phyloP scores from a whole-genome alignment of 37 sponge, comb jelly and placozoan species.

The Aplysina aerophoba region DNA sequence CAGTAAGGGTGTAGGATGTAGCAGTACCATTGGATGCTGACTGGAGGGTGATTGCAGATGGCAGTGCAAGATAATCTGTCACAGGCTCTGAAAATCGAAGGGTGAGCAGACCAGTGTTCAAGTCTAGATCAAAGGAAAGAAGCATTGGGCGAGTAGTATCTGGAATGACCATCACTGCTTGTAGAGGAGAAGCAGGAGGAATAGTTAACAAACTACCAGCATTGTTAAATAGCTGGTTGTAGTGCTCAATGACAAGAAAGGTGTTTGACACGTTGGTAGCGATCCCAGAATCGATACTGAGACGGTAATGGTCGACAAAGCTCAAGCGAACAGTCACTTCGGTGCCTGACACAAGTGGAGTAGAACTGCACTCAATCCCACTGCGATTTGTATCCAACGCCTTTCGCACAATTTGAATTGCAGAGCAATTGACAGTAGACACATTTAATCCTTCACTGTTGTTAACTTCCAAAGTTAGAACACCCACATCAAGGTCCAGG shows the following conservation, averaged over 20 bases:
- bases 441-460: no score
- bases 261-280: constrained; percentile 13
- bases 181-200: constrained; percentile 1
- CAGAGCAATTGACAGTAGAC: no score
- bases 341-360: no score
- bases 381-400: no score
- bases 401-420: no score
- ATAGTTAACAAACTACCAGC: constrained; percentile 51
- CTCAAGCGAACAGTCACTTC: no score
- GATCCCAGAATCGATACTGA: no score
- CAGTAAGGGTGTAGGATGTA: constrained; percentile 38
- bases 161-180: constrained; percentile 27
- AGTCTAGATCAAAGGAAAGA: constrained; percentile 64
- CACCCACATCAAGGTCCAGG: no score
- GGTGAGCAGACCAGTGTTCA: constrained; percentile 63
- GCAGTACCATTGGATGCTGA: not conserved
- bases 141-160: constrained; percentile 65
- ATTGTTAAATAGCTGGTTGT: constrained; percentile 51
- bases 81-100: constrained; percentile 77
- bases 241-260: constrained; percentile 40
- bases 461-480: no score
- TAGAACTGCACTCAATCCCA: no score
- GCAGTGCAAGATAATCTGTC: constrained; percentile 27
- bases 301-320: no score
- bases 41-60: constrained; percentile 55